Evolutionary conservation across 1,140 invertebrate species (phyloP).

Genomic region (Tigriopus japonicus): DNA sequence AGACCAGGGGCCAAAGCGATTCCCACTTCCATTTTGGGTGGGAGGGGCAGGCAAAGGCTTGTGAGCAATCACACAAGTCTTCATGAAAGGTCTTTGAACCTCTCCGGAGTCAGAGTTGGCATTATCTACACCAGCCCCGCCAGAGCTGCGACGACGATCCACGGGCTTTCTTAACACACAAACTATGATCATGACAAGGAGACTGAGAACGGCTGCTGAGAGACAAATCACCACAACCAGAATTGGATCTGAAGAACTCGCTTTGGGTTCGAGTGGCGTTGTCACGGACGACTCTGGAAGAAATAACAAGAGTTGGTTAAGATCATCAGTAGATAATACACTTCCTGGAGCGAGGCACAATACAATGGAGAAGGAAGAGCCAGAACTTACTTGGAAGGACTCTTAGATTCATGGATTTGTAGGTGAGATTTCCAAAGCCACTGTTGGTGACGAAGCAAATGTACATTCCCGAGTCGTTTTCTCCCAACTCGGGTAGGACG

Average conservation of each 20-base stretch:
- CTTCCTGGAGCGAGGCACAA: background rate
- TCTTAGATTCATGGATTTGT: conserved; percentile 1
- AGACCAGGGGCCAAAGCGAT: too few species aligned
- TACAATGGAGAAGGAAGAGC: background rate
- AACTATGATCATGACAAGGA: background rate
- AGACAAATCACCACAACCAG: background rate
- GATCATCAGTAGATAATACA: background rate
- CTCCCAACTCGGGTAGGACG: background rate
- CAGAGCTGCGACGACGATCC: too few species aligned
- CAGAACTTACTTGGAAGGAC: conserved; percentile 3
- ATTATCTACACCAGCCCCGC: too few species aligned
- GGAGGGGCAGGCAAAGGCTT: too few species aligned
- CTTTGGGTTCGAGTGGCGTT: background rate
- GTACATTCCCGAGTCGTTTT: conserved; percentile 1
- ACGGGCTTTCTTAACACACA: background rate
- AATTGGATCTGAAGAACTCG: background rate
- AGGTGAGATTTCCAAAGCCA: conserved; percentile 3
- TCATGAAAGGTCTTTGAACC: too few species aligned
- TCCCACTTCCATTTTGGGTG: too few species aligned
- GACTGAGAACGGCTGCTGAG: background rate
- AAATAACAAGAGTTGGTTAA: background rate
- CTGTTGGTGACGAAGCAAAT: conserved; percentile 11
- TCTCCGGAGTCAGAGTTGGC: too few species aligned
- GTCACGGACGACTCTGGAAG: background rate
- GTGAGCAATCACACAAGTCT: too few species aligned